Evolutionary conservation across 64 coral and sea anemone genomes (phyloP), one percentile per base, ranked within the genome.

Genomic region (Astreopora myriophthalma): DNA sequence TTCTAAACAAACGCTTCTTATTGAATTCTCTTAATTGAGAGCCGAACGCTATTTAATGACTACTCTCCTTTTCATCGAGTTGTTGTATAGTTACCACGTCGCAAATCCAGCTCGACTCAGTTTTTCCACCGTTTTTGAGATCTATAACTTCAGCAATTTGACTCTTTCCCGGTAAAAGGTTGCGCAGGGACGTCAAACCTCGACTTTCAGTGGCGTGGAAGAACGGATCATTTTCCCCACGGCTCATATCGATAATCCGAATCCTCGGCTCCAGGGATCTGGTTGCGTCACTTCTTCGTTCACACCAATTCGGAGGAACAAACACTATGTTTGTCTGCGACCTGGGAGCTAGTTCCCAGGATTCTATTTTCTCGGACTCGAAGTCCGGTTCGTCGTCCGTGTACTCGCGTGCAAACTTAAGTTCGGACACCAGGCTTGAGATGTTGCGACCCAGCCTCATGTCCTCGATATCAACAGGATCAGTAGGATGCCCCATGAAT

Each of bases 381-480:
- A 83, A 83, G 33, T 83, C 79, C 8, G 79, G 79, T 64, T 83
- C 79, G n/a, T 83, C 33, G 13, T 83, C 34, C 51, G 65, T 37
- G 36, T 83, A 83, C 29, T 83, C 79, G 33, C 57, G 79, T 34
- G 24, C 10, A 23, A 64, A 58, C 6, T 65, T 83, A 6, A 83
- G 52, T 83, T 34, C 34, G 8, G 79, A 34, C 20, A 36, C 57
- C 17, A 48, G 34, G 14, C 48, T 80, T 34, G 51, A 48, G 2
- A 19, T 23, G 32, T 24, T 38, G 5, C 55, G 33, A 6, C 38
- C 55, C 28, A 40, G 7, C 30, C 23, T 36, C 2, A 64, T 64
- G 22, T 83, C 79, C 33, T 37, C 79, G 7, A 38, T 29, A 24
- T 9, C 33, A 37, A 4, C 34, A 39, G 79, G 32, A 14, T 64